Evolutionary conservation across 2,797 vertebrate species (phyloP), one percentile per base, ranked within the genome.

Genomic region (Hirundo rustica): DNA sequence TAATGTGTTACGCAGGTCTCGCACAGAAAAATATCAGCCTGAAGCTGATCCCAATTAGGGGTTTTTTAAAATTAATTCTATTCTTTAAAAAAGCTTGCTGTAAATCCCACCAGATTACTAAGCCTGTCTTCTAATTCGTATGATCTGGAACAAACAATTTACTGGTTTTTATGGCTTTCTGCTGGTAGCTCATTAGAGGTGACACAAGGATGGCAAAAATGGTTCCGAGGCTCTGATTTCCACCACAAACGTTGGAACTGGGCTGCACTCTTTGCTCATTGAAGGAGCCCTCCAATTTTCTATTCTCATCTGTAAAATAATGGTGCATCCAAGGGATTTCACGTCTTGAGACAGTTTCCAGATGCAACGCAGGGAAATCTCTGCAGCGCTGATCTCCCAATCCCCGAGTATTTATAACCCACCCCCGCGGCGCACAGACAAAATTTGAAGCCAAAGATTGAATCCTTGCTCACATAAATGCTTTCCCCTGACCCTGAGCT

Each of bases 391-490:
- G 26, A 16, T 91, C 51, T 64, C 62, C 40, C 65, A 75, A 2
- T 48, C 42, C 54, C 21, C 1, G 42, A 34, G 34, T 64, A 13
- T 42, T 53, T 67, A 11, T 25, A 76, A 73, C 36, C 19, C 62
- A 29, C 10, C 20, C 4, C 19, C 32, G 10, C 9, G 16, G 66
- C 0, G 0, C 50, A 17, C 13, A 26, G 66, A 36, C 32, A 70
- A 53, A 57, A 84, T 30, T 12, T 50, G 48, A 82, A 87, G 57
- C 11, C 51, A 50, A 10, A 89, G 85, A 45, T 71, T 88, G 88
- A 60, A 54, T 76, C 80, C 71, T 67, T 91, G 27, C 47, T 75
- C 71, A 62, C 48, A 29, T 38, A 48, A 84, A 68, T 32, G 55
- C 14, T 44, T 78, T 58, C n/a, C 76, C 62, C 47, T 44, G 47